Evolutionary conservation across 2,797 vertebrate genomes (phyloP), one percentile per base, ranked within the genome.

Genomic region (Rhabdomys pumilio): DNA sequence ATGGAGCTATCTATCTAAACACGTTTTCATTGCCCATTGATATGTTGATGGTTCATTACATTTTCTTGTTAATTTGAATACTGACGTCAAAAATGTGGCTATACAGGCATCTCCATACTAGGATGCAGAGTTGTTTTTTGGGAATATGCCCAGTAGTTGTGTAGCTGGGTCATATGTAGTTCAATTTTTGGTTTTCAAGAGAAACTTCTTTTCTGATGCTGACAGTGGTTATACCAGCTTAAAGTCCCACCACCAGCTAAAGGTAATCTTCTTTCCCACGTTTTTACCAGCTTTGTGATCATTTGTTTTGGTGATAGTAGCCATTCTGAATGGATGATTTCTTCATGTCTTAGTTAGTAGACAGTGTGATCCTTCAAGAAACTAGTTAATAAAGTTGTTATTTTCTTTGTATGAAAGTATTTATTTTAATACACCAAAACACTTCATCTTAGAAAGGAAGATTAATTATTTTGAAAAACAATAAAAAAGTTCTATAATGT

Each of bases 321-420:
- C 6, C 29, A 14, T 34, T 34, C 53, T 88, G 38, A 31, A 19
- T 94, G 10, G 22, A 72, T 38, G 29, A 55, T 72, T 72, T 12
- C 69, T 84, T 95, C 31, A 85, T 85, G 19, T 57, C 53, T 81
- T 61, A 81, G 31, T 85, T 94, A 89, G 47, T 20, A 83, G 47
- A 38, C 61, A 95, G 90, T 95, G 77, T 44, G 11, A 76, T 13
- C 5, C 59, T 90, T 92, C 59, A 90, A 50, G 83, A 86, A 87
- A 69, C 1, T 80, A 12, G n/a, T 96, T 72, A 65, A 47, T 83
- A 80, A 92, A 95, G 93, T 75, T 86, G 9, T 2, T 88, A 20
- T 75, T 55, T 93, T 73, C 47, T 47, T 10, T 63, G 84, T 92
- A 75, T 88, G 55, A 88, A 19, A 50, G 86, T 79, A 12, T 24